phyloP scores from a whole-genome alignment of 2,888 invertebrate genomes.

The Abscondita cerata region DNA sequence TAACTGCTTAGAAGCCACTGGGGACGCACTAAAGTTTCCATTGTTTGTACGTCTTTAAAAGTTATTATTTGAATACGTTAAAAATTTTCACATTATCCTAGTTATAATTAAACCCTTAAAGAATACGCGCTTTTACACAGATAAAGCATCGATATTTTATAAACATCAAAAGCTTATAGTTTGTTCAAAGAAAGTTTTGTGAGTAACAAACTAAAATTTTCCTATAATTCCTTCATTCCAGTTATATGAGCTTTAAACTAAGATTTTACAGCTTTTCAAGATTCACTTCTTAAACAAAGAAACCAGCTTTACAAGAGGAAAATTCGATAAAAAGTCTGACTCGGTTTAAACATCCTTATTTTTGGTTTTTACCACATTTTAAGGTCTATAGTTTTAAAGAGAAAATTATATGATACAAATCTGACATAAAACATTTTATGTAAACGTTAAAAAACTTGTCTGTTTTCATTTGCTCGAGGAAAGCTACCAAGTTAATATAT shows the following conservation, averaged over 20 bases:
- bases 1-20: conserved; percentile 24
- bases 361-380: too few relatives aligned
- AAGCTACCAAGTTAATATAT: too few relatives aligned
- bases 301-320: conserved; percentile 17
- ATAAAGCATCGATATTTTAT: conserved; percentile 1
- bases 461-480: too few relatives aligned
- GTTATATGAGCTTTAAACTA: conserved; percentile 16
- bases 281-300: conserved; percentile 20
- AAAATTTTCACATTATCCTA: too few relatives aligned
- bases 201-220: conserved; percentile 25
- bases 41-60: background rate
- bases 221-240: conserved; percentile 20
- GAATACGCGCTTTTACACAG: too few relatives aligned
- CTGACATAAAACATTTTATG: too few relatives aligned
- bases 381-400: too few relatives aligned
- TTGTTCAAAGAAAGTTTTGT: conserved; percentile 22
- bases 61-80: too few relatives aligned
- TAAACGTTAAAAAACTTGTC: too few relatives aligned
- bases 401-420: too few relatives aligned
- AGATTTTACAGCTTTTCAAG: conserved; percentile 20
- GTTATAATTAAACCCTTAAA: too few relatives aligned
- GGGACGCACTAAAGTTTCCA: conserved; percentile 18
- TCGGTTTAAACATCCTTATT: background rate
- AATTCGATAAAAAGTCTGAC: background rate
- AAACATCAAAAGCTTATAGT: conserved; percentile 20